Percentiles rank a stretch among this genome's conserved stretches.
These are phyloP conservation scores for Limnephilus marmoratus DNA, from an alignment of 2,888 invertebrate genomes.

Conservation along the genomic window DNA sequence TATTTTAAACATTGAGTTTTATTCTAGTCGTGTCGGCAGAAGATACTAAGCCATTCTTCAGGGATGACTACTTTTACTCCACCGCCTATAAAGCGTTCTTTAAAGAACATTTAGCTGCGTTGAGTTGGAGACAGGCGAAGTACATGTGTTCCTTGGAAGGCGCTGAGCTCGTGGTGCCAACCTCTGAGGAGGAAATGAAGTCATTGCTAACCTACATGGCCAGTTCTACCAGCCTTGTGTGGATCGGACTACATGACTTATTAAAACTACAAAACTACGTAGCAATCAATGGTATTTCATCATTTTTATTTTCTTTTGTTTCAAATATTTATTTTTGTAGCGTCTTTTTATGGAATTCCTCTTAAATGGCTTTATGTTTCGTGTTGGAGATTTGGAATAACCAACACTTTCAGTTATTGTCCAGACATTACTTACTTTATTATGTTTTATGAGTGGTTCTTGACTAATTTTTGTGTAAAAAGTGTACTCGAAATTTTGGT, in stretches of 20 bases:
- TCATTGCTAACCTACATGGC: neutral
- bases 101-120: neutral
- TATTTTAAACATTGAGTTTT: neutral
- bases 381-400: too few relatives aligned
- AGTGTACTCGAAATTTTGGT: too few relatives aligned
- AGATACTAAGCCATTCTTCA: neutral
- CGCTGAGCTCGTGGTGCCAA: constrained; percentile 47
- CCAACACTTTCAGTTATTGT: too few relatives aligned
- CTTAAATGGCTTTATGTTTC: too few relatives aligned
- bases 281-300: constrained; percentile 55
- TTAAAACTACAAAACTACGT: constrained; percentile 53
- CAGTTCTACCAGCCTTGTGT: neutral
- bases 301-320: too few relatives aligned
- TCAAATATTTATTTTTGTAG: too few relatives aligned
- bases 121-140: constrained; percentile 50
- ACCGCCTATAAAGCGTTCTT: neutral
- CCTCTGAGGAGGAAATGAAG: neutral
- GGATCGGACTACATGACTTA: constrained; percentile 49
- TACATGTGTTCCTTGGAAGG: constrained; percentile 43
- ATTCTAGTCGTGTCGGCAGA: neutral
- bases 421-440: too few relatives aligned
- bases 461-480: too few relatives aligned
- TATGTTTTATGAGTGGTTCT: too few relatives aligned
- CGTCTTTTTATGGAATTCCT: too few relatives aligned
- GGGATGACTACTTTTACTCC: neutral